Base-by-base conservation (phyloP, 2,888 invertebrate genomes). In the Allophyes oxyacanthae region DNA sequence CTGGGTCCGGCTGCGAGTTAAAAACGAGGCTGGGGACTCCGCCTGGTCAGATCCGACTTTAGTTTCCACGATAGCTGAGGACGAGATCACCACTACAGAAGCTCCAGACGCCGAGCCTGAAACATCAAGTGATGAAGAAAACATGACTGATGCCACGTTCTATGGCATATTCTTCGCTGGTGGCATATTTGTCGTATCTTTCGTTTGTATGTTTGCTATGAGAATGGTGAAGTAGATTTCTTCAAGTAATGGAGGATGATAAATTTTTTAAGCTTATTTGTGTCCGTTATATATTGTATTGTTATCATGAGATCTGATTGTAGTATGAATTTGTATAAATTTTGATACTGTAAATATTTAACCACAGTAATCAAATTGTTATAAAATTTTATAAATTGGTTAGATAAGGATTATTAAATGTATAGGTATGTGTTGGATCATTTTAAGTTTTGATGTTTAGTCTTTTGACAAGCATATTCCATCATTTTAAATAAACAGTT, bases 101-200 rank as follows among this genome's bases (percentile, higher is more conserved):
- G 42, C 40, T 13, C 53, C 59, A 28, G 72, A 75, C 20, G 51
- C 62, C 13, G 49, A 32, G 28, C 32, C 30, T 15, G 59, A 72
- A 41, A 28, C 45, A 1, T 10, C 14, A 28, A 60, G 53, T 15
- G 62, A 62, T 15, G 58, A 57, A 3, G 40, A 43, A 1, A 61
- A 69, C 13, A 60, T 65, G 11, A 70, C 56, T 3, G 75, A 77
- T 15, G 41, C 64, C 6, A 81, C 84, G 6, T 87, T 89, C 41
- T 90, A 88, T 45, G 90, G 90, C 0, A 77, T 92, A 45, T 86
- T 92, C 57, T 90, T 90, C 33, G 82, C 83, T 7, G 88, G 84
- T 10, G 88, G 85, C 4, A 83, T 92, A 34, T 49, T 86, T 14
- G 72, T 90, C 0, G 45, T 88, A 0, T 76, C 82, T 9, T 81